These are phyloP conservation scores for Ernsta delagoae DNA, from an alignment of 2,888 invertebrate genomes.

Conservation along the genomic window DNA sequence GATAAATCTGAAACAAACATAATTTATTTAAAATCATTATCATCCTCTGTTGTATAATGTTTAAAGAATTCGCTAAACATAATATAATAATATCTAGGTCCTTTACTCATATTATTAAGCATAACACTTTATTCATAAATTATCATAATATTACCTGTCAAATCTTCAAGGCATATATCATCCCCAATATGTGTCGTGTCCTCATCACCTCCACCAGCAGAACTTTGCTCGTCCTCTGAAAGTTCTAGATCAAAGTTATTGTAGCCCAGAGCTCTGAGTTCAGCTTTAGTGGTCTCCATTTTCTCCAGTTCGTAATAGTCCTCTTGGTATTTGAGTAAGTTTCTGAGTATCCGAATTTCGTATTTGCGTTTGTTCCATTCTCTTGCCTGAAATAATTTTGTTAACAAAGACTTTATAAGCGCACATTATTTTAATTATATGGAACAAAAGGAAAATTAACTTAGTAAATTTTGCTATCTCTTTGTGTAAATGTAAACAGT, in stretches of 20 bases:
- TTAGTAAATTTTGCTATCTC: too few relatives aligned
- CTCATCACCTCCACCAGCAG: constrained; percentile 71
- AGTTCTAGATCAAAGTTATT: constrained; percentile 74
- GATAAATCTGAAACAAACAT: constrained; percentile 66
- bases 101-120: too few relatives aligned
- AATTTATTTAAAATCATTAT: too few relatives aligned
- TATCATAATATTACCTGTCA: constrained; percentile 83
- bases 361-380: constrained; percentile 79
- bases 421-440: too few relatives aligned
- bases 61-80: too few relatives aligned
- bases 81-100: too few relatives aligned
- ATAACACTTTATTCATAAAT: too few relatives aligned
- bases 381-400: constrained; percentile 67
- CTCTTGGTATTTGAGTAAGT: constrained; percentile 82
- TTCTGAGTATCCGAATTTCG: constrained; percentile 85
- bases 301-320: constrained; percentile 81
- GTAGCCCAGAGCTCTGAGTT: constrained; percentile 73
- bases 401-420: too few relatives aligned
- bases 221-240: constrained; percentile 79
- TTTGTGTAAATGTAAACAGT: too few relatives aligned
- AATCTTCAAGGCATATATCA: constrained; percentile 89
- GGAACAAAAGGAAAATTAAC: too few relatives aligned
- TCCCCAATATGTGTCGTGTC: constrained; percentile 87
- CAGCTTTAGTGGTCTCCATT: constrained; percentile 79
- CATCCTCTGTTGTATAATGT: too few relatives aligned